phyloP scores from a whole-genome alignment of 2,888 invertebrate species.

The Himalopsyche japonica region DNA sequence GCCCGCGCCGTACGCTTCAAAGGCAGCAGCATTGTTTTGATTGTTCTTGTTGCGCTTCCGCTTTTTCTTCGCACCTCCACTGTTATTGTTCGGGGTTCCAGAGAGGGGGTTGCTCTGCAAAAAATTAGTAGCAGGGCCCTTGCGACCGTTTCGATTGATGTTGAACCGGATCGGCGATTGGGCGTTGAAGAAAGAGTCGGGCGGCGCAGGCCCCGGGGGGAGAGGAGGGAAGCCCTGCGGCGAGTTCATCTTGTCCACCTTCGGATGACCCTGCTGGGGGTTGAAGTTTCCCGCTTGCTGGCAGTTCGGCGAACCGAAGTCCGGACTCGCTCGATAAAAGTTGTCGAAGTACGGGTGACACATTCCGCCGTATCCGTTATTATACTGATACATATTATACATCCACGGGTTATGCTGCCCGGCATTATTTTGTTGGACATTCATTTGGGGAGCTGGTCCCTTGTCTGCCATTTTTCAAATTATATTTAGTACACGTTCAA shows the following conservation, averaged over 20 bases:
- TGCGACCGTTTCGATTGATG: slow-evolving; percentile 46
- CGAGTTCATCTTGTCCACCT: slow-evolving; percentile 40
- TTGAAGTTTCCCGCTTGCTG: slow-evolving; percentile 42
- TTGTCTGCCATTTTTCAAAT: slow-evolving; percentile 22
- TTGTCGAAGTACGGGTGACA: slow-evolving; percentile 59
- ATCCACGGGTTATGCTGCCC: slow-evolving; percentile 47
- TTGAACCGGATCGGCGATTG: slow-evolving; percentile 58
- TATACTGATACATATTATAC: slow-evolving; percentile 45
- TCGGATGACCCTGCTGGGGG: slow-evolving; percentile 42
- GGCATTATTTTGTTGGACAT: slow-evolving; percentile 13
- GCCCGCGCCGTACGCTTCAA: background rate
- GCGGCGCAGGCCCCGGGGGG: slow-evolving; percentile 45
- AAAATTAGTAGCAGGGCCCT: background rate
- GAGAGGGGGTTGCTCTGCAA: slow-evolving; percentile 15
- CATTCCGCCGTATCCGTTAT: slow-evolving; percentile 50
- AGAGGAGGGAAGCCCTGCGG: slow-evolving; percentile 44
- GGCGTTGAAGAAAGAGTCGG: slow-evolving; percentile 52
- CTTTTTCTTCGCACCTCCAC: slow-evolving; percentile 71
- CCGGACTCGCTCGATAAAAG: slow-evolving; percentile 52
- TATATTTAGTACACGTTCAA: background rate
- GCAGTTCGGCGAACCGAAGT: background rate
- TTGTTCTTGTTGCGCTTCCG: slow-evolving; percentile 72
- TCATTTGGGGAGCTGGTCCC: slow-evolving; percentile 16
- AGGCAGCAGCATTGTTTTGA: slow-evolving; percentile 52
- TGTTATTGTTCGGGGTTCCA: slow-evolving; percentile 52